Evolutionary conservation across 2,113 vertebrate genomes (phyloP).

Genomic region (Tupaia chinensis): DNA sequence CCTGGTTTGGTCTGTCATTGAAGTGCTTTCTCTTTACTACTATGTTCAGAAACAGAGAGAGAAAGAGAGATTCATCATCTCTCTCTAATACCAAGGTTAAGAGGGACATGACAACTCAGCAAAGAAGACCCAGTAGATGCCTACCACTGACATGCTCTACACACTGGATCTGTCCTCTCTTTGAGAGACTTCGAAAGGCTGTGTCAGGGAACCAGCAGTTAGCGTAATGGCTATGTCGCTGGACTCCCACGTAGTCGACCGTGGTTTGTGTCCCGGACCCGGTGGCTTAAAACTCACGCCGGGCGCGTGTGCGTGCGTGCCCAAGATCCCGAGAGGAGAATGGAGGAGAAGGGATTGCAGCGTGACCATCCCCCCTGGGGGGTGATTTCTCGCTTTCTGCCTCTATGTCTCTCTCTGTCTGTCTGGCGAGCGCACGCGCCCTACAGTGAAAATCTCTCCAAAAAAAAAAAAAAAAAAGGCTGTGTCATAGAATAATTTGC

Average conservation of each 20-base stretch:
- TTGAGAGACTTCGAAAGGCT: background rate
- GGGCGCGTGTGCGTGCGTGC: too few relatives aligned
- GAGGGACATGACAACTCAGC: background rate
- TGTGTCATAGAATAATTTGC: constrained; percentile 29
- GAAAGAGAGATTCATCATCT: background rate
- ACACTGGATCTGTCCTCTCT: background rate
- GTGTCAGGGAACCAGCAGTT: background rate
- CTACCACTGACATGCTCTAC: background rate
- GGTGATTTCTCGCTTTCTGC: too few relatives aligned
- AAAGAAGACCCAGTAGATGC: background rate
- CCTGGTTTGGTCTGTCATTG: background rate
- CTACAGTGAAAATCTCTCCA: too few relatives aligned
- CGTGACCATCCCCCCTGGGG: too few relatives aligned
- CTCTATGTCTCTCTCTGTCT: too few relatives aligned
- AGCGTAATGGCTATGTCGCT: too few relatives aligned
- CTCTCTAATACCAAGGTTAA: background rate
- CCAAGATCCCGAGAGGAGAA: too few relatives aligned
- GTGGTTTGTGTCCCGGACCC: too few relatives aligned
- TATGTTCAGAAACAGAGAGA: background rate
- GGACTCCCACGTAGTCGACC: too few relatives aligned
- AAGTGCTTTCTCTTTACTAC: background rate
- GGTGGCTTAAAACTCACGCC: too few relatives aligned
- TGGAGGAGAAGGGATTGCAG: too few relatives aligned
- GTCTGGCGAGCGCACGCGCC: too few relatives aligned
- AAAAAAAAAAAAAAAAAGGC: background rate